Evolutionary conservation across 2,888 invertebrate species (phyloP), one percentile per base, ranked within the genome.

Genomic region (Ecdyonurus torrentis): DNA sequence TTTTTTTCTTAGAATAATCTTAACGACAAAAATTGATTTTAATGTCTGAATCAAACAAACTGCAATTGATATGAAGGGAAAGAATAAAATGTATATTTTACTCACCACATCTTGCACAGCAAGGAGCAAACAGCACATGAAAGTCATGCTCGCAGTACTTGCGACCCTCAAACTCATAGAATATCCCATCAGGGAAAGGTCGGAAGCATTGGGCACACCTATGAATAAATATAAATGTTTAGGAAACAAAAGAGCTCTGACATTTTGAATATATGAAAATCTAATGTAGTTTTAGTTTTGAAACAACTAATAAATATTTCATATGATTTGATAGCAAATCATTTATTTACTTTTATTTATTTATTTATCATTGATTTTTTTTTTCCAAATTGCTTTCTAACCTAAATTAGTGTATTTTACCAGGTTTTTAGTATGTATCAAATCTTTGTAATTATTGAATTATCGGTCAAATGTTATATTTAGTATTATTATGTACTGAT

Each of bases 61-160:
- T 59, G 19, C 22, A 62, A 60, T 23, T 52, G 52, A 60, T 18
- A 58, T n/a, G 19, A 25, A 15, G 15, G 19, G 52, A 22, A 20
- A 19, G 19, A 15, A 20, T 53, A 53, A n/a, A n/a, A n/a, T n/a
- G n/a, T n/a, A n/a, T n/a, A n/a, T n/a, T n/a, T 25, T 60, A 61
- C 80, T 85, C 83, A 76, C 89, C 87, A 75, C 93, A 93, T 70
- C 78, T 78, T 50, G 77, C 79, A 72, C 89, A 90, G 77, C 94
- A 89, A 61, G 99, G 90, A 61, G 95, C 91, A 78, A 94, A 96
- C 5, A 96, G 78, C 23, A 96, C 96, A 76, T 99, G 97, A 74
- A 99, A 99, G 76, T 99, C 98, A 73, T 95, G 91, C 77, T 98
- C 97, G 72, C 99, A 99, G 75, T 99, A 99, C 76, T 98, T 99